These are phyloP conservation scores for Eretmochelys imbricata DNA, from an alignment of 2,113 vertebrate species.

Conservation along the genomic window DNA sequence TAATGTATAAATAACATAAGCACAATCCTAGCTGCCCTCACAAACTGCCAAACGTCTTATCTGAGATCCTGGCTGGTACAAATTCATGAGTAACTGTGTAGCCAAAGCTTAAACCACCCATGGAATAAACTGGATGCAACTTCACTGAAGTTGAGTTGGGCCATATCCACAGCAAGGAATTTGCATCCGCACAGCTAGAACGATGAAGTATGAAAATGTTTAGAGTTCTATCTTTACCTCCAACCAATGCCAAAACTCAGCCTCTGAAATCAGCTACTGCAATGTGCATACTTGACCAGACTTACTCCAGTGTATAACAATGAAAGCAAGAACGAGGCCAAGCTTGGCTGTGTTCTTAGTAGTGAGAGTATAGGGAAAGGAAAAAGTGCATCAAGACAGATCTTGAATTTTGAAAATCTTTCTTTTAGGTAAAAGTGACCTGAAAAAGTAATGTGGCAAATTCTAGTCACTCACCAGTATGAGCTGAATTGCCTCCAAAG, in stretches of 20 bases:
- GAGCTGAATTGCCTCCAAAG: not conserved
- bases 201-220: not conserved
- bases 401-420: not conserved
- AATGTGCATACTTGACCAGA: not conserved
- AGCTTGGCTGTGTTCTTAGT: not conserved
- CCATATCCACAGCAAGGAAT: not conserved
- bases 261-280: not conserved
- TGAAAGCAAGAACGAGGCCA: not conserved
- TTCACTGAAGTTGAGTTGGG: not conserved
- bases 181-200: not conserved
- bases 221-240: not conserved
- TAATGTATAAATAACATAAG: not conserved
- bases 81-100: not conserved
- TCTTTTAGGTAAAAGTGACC: not conserved
- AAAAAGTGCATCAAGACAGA: too few relatives aligned
- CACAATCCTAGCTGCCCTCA: slow-evolving; percentile 14
- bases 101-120: not conserved
- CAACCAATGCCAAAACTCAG: not conserved
- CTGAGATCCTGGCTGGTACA: not conserved
- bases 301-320: not conserved
- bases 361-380: not conserved
- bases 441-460: not conserved
- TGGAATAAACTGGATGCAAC: not conserved
- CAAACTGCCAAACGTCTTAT: not conserved
- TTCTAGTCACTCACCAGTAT: not conserved